These are phyloP conservation scores for Okamejei kenojei DNA, from an alignment of 2,797 vertebrate genomes.

Conservation along the genomic window DNA sequence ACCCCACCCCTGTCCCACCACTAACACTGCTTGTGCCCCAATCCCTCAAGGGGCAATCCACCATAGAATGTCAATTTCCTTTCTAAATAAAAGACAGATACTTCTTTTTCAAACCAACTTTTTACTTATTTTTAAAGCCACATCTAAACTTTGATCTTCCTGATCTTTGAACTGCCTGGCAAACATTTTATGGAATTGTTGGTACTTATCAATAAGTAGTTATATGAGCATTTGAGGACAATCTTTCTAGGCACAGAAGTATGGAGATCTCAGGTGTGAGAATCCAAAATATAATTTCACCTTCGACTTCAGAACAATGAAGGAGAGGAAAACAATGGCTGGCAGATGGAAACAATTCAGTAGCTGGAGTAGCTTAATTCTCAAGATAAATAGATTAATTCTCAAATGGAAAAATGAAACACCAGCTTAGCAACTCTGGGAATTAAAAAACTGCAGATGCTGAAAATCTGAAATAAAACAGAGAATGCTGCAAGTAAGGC, in stretches of 20 bases:
- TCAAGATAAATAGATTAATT: background rate
- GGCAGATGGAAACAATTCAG: background rate
- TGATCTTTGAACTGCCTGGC: background rate
- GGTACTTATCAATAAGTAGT: background rate
- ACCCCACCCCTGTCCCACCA: no score
- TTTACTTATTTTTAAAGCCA: background rate
- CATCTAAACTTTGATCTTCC: background rate
- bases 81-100: background rate
- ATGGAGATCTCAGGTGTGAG: background rate
- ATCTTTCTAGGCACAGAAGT: background rate
- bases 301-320: background rate
- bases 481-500: no score
- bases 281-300: background rate
- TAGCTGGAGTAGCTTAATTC: background rate
- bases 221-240: background rate
- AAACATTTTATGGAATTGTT: background rate
- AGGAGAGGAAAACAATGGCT: no score
- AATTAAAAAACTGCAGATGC: no score
- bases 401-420: background rate
- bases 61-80: no score
- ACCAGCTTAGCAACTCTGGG: no score
- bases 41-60: background rate
- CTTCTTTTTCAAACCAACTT: background rate
- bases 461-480: no score
- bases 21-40: no score